Conservation (phyloP, 2,113 vertebrate species). For the Hippoglossus stenolepis region DNA sequence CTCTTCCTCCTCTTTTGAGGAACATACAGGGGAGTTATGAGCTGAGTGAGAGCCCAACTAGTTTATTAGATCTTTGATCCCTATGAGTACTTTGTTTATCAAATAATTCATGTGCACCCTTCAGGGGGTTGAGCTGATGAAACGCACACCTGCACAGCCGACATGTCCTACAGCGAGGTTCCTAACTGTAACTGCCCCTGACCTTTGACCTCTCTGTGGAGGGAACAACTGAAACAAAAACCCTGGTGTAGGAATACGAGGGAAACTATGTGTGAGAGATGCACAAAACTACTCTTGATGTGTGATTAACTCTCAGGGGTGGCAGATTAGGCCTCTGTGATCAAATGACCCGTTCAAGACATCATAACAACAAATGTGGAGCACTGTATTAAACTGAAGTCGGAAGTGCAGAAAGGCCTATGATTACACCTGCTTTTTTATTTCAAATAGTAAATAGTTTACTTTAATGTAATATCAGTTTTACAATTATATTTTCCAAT, state of each 20-base stretch:
- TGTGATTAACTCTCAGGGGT: too few species aligned
- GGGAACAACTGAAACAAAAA: neutral
- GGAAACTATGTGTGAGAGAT: too few species aligned
- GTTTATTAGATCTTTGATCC: conserved; percentile 14
- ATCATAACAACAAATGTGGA: neutral
- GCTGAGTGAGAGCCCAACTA: neutral
- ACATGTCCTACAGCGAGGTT: neutral
- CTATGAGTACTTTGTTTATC: neutral
- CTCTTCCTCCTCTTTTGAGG: conserved; percentile 49
- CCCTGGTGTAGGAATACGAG: neutral
- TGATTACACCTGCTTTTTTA: too few species aligned
- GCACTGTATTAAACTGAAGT: too few species aligned
- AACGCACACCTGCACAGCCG: conserved; percentile 20
- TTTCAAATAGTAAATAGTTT: too few species aligned
- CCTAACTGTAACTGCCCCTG: conserved; percentile 15
- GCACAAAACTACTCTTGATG: too few species aligned
- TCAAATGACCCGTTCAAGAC: neutral
- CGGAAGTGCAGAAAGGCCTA: too few species aligned
- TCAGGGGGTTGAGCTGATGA: neutral
- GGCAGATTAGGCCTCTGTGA: neutral
- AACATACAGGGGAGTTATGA: conserved; percentile 13
- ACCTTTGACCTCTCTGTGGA: conserved; percentile 35
- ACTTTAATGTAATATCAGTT: too few species aligned
- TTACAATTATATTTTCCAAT: too few species aligned
- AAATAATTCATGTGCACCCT: neutral